Percentiles rank a stretch among this genome's conserved stretches.
These are phyloP conservation scores for Campoplex capitator DNA, from an alignment of 2,888 invertebrate genomes.

Conservation along the genomic window DNA sequence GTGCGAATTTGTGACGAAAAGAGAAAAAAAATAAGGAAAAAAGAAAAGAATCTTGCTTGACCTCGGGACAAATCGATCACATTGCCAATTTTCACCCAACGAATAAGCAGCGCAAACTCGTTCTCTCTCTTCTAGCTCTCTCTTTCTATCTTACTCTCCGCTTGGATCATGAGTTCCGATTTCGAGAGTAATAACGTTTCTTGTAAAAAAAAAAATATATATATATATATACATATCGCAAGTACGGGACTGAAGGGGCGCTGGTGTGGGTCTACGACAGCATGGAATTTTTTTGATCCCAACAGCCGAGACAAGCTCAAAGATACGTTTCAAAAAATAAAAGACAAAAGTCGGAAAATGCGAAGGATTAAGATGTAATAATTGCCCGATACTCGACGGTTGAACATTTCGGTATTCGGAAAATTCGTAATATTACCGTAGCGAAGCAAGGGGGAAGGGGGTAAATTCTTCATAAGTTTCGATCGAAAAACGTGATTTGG, in stretches of 20 bases:
- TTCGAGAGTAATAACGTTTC: slow-evolving; percentile 7
- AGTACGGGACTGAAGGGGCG: slow-evolving; percentile 27
- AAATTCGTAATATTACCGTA: slow-evolving; percentile 6
- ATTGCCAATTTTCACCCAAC: slow-evolving; percentile 64
- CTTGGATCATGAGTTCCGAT: slow-evolving; percentile 19
- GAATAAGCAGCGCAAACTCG: slow-evolving; percentile 53
- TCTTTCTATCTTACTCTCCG: slow-evolving; percentile 35
- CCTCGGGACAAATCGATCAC: slow-evolving; percentile 64
- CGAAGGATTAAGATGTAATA: slow-evolving; percentile 3
- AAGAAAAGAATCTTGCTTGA: slow-evolving; percentile 31
- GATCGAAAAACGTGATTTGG: slow-evolving; percentile 53
- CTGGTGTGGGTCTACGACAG: slow-evolving; percentile 20
- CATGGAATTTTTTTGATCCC: slow-evolving; percentile 44
- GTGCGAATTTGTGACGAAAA: slow-evolving; percentile 37
- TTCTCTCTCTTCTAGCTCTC: slow-evolving; percentile 14
- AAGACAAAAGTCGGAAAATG: not conserved
- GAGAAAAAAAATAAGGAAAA: slow-evolving; percentile 4
- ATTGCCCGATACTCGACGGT: not conserved
- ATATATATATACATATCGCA: not conserved
- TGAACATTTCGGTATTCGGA: slow-evolving; percentile 13
- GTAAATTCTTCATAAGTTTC: not conserved
- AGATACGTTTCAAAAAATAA: not conserved
- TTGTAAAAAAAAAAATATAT: not conserved
- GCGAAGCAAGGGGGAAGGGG: not conserved
- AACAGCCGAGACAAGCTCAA: slow-evolving; percentile 1